Conservation (phyloP, 2,113 vertebrate genomes). For the Engystomops pustulosus region DNA sequence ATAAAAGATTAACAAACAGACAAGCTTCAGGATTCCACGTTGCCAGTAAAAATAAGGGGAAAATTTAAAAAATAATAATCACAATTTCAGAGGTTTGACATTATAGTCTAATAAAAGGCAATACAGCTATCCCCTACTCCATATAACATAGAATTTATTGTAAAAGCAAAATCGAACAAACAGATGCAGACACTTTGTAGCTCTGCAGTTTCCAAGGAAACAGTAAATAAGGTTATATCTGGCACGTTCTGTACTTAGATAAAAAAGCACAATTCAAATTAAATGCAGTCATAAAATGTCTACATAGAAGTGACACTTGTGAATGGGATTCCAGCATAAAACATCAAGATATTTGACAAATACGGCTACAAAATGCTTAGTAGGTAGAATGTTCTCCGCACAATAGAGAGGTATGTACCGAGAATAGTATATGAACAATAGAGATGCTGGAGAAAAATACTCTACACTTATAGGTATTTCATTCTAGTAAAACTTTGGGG, state of each 20-base stretch:
- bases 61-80: background rate
- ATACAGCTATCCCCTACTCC: background rate
- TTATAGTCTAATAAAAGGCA: background rate
- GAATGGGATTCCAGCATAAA: background rate
- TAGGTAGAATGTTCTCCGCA: background rate
- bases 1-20: background rate
- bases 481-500: background rate
- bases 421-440: background rate
- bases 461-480: background rate
- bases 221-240: conserved; percentile 52
- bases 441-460: background rate
- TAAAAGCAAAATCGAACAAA: conserved; percentile 48
- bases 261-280: conserved; percentile 43
- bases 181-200: conserved; percentile 38
- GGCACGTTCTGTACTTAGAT: conserved; percentile 37
- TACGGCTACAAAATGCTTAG: background rate
- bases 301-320: conserved; percentile 21
- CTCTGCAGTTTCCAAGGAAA: conserved; percentile 63
- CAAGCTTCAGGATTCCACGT: background rate
- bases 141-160: background rate
- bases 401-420: background rate
- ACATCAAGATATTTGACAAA: background rate
- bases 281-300: conserved; percentile 54
- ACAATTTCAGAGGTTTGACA: background rate
- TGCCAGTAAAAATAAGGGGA: background rate